phyloP scores from a whole-genome alignment of 1,140 invertebrate species.

The Epicauta chinensis region DNA sequence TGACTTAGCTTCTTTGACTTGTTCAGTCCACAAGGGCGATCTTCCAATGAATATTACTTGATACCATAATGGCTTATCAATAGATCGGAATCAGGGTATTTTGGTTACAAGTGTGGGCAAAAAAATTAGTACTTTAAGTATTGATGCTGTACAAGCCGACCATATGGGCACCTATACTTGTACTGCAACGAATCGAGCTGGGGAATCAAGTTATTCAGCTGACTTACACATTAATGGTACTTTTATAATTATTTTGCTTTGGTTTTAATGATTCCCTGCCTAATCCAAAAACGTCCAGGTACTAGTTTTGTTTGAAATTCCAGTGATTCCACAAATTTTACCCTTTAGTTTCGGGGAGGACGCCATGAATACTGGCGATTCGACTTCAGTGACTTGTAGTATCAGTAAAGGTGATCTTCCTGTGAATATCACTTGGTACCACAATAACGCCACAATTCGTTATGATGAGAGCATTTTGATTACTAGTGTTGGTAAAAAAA shows the following conservation, averaged over 20 bases:
- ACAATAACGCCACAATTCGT: constrained; percentile 45
- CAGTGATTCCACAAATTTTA: constrained; percentile 56
- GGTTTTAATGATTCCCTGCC: no score
- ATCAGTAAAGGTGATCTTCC: constrained; percentile 66
- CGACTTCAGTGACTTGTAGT: constrained; percentile 41
- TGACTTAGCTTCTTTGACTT: constrained; percentile 46
- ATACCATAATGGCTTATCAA: constrained; percentile 53
- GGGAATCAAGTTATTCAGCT: constrained; percentile 55
- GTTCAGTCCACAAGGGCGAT: constrained; percentile 49
- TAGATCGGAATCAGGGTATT: constrained; percentile 42
- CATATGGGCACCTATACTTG: constrained; percentile 71
- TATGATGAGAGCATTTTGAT: constrained; percentile 38
- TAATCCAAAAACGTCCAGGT: neutral
- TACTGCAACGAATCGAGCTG: constrained; percentile 58
- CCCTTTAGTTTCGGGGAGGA: constrained; percentile 53
- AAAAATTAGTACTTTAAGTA: constrained; percentile 56
- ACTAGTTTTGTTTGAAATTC: constrained; percentile 15
- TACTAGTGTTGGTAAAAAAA: constrained; percentile 33
- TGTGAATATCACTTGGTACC: constrained; percentile 56
- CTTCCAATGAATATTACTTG: constrained; percentile 34
- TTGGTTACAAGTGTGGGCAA: constrained; percentile 45
- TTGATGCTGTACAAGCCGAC: constrained; percentile 55
- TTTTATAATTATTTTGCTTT: neutral
- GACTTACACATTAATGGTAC: constrained; percentile 54
- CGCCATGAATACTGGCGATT: constrained; percentile 53